A percentile compares a stretch with the other conserved stretches of the same genome.
phyloP scores from a whole-genome alignment of 53 echinoderm and acorn worm species.

The Pentamera pediparva region DNA sequence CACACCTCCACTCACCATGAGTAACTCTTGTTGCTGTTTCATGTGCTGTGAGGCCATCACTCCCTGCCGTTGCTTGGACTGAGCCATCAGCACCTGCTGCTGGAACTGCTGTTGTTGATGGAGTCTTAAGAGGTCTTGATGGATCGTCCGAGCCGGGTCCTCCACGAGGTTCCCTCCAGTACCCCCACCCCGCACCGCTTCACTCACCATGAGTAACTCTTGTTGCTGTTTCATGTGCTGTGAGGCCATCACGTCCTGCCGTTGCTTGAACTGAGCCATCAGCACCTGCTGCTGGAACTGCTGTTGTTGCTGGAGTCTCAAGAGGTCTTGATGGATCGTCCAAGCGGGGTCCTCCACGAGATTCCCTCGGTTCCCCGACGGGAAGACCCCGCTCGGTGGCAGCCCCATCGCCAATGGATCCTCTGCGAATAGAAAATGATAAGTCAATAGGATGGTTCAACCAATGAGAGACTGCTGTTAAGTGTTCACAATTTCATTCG shows the following conservation, averaged over 20 bases:
- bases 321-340: constrained; percentile 26
- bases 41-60: constrained; percentile 83
- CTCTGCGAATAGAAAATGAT: constrained; percentile 1
- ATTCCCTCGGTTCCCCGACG: constrained; percentile 27
- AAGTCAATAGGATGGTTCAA: neutral
- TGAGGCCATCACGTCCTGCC: constrained; percentile 70
- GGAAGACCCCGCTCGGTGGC: constrained; percentile 32
- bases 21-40: constrained; percentile 89
- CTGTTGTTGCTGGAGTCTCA: constrained; percentile 89
- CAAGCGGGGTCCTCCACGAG: constrained; percentile 44
- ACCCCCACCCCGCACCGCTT: too few relatives aligned
- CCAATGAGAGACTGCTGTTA: neutral
- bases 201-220: constrained; percentile 74
- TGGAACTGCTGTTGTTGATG: constrained; percentile 98
- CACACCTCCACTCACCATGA: constrained; percentile 76
- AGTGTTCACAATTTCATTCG: neutral
- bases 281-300: constrained; percentile 94
- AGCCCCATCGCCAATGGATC: constrained; percentile 18
- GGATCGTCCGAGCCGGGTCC: constrained; percentile 44
- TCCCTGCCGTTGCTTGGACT: constrained; percentile 82
- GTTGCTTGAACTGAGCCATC: constrained; percentile 86
- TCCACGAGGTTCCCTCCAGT: constrained; percentile 27
- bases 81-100: constrained; percentile 85
- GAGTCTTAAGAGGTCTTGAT: constrained; percentile 45
- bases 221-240: constrained; percentile 96